phyloP scores from a whole-genome alignment of 2,113 vertebrate genomes.

The Silurus meridionalis region DNA sequence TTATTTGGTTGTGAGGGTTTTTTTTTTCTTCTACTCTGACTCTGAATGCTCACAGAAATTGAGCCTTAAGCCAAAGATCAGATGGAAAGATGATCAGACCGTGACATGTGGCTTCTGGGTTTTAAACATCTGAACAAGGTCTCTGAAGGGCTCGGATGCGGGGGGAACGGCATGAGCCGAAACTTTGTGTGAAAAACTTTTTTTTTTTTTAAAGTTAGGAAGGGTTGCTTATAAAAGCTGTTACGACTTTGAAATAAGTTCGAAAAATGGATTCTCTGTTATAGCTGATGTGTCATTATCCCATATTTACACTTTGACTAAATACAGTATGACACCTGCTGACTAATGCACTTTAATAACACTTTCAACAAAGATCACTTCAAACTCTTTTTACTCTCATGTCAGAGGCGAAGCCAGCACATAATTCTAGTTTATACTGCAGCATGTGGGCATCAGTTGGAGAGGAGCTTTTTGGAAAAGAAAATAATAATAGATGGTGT shows the following conservation, averaged over 20 bases:
- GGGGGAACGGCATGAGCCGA: background rate
- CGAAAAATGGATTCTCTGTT: background rate
- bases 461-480: constrained; percentile 4
- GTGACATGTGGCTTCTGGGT: background rate
- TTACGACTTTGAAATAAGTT: background rate
- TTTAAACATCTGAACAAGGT: constrained; percentile 9
- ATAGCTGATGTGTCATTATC: background rate
- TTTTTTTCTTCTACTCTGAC: background rate
- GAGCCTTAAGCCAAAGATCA: constrained; percentile 13
- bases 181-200: background rate
- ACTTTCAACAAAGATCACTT: background rate
- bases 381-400: constrained; percentile 4
- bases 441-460: constrained; percentile 17
- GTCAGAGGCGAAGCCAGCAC: background rate
- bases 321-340: background rate
- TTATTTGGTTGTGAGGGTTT: background rate
- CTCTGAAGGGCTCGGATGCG: background rate
- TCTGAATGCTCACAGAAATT: background rate
- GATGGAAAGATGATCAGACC: background rate
- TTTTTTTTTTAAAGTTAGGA: no score
- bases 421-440: constrained; percentile 23
- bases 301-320: background rate
- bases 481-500: background rate
- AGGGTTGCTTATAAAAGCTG: background rate
- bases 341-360: constrained; percentile 1